These are phyloP conservation scores for Brenthis ino DNA, from an alignment of 2,888 invertebrate genomes.

Conservation along the genomic window DNA sequence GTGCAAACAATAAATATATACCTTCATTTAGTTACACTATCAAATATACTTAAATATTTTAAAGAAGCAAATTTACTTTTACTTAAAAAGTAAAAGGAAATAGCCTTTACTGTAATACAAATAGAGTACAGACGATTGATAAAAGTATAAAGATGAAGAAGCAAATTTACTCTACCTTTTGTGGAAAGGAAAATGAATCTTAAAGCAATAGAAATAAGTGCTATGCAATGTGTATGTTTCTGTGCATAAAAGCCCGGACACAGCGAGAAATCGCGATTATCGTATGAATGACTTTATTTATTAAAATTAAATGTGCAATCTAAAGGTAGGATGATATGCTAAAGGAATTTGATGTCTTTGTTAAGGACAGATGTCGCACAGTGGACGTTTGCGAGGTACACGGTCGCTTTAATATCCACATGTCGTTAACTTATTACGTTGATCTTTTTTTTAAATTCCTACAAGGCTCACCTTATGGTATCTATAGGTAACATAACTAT, in stretches of 20 bases:
- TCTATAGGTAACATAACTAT: too few species aligned
- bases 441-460: too few species aligned
- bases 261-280: slow-evolving; percentile 55
- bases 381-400: background rate
- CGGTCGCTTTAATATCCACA: background rate
- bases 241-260: slow-evolving; percentile 45
- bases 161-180: slow-evolving; percentile 14
- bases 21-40: slow-evolving; percentile 33
- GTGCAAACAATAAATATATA: slow-evolving; percentile 35
- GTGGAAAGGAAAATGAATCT: slow-evolving; percentile 22
- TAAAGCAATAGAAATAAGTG: slow-evolving; percentile 27
- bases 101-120: background rate
- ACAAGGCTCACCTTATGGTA: too few species aligned
- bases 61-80: slow-evolving; percentile 5
- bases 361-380: slow-evolving; percentile 5
- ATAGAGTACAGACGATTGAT: background rate
- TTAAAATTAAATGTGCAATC: slow-evolving; percentile 56
- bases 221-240: slow-evolving; percentile 39
- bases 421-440: background rate
- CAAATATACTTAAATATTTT: slow-evolving; percentile 33
- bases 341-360: slow-evolving; percentile 25
- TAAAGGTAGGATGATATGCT: slow-evolving; percentile 48
- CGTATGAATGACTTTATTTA: slow-evolving; percentile 61
- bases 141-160: background rate
- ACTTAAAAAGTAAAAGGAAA: background rate